phyloP scores from a whole-genome alignment of 2,113 vertebrate genomes.

The Mandrillus leucophaeus region DNA sequence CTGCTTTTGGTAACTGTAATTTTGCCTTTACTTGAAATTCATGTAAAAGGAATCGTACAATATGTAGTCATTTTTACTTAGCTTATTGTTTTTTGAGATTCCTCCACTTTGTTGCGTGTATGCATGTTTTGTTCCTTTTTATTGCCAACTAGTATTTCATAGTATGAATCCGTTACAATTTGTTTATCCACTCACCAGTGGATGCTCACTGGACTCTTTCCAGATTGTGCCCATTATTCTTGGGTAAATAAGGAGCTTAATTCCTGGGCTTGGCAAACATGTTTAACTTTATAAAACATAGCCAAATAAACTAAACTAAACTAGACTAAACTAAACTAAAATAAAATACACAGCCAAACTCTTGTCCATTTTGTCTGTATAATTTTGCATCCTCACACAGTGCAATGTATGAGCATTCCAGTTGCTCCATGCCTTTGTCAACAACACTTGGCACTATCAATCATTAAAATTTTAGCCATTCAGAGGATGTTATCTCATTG shows the following conservation, averaged over 20 bases:
- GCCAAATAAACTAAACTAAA: neutral
- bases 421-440: neutral
- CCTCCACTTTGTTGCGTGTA: neutral
- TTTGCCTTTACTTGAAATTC: neutral
- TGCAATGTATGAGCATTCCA: neutral
- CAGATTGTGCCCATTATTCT: neutral
- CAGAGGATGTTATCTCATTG: neutral
- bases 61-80: neutral
- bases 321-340: neutral
- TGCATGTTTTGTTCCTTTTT: neutral
- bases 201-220: neutral
- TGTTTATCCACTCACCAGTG: neutral
- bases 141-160: neutral
- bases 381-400: neutral
- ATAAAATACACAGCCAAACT: neutral
- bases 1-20: neutral
- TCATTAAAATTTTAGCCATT: neutral
- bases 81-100: neutral
- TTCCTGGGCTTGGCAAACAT: neutral
- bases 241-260: constrained; percentile 10
- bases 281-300: neutral
- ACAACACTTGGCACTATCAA: neutral
- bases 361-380: neutral
- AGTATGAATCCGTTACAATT: neutral
- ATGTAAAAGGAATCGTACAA: neutral